Conservation (phyloP, 2,888 invertebrate species). For the Athetis lepigone region DNA sequence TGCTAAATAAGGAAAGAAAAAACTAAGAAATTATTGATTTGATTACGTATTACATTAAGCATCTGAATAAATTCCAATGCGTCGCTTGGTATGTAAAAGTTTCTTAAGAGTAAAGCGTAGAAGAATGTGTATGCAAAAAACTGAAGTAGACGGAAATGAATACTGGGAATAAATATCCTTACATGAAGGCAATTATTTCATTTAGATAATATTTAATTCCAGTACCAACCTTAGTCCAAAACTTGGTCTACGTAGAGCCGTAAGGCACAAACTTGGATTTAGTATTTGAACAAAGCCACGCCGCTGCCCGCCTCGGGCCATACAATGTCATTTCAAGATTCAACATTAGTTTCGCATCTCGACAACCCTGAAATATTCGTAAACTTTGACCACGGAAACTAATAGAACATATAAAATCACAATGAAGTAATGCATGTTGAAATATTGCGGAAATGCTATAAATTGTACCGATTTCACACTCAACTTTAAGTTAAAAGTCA, state of each 20-base stretch:
- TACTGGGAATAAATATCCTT: slow-evolving; percentile 14
- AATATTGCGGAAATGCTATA: too few relatives aligned
- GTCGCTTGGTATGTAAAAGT: slow-evolving; percentile 31
- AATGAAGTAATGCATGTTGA: too few relatives aligned
- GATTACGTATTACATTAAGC: slow-evolving; percentile 49
- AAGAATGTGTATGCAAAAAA: slow-evolving; percentile 33
- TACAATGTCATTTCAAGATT: slow-evolving; percentile 81
- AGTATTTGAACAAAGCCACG: slow-evolving; percentile 85
- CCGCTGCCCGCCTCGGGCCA: slow-evolving; percentile 81
- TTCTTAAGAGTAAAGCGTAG: slow-evolving; percentile 26
- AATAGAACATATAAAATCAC: slow-evolving; percentile 56
- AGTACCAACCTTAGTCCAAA: slow-evolving; percentile 45
- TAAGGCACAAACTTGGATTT: slow-evolving; percentile 65
- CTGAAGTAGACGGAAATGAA: slow-evolving; percentile 6
- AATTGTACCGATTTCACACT: too few relatives aligned
- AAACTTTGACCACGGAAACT: slow-evolving; percentile 59
- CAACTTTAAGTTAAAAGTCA: too few relatives aligned
- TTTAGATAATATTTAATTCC: background rate
- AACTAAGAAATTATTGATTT: slow-evolving; percentile 54
- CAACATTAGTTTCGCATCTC: slow-evolving; percentile 81
- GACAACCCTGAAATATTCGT: slow-evolving; percentile 73
- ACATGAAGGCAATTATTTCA: background rate
- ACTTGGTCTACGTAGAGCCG: slow-evolving; percentile 40
- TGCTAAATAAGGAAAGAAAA: slow-evolving; percentile 59
- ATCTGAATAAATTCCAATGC: slow-evolving; percentile 39